Evolutionary conservation across 53 echinoderm and acorn worm species (phyloP), one percentile per base, ranked within the genome.

Genomic region (Astropecten irregularis): DNA sequence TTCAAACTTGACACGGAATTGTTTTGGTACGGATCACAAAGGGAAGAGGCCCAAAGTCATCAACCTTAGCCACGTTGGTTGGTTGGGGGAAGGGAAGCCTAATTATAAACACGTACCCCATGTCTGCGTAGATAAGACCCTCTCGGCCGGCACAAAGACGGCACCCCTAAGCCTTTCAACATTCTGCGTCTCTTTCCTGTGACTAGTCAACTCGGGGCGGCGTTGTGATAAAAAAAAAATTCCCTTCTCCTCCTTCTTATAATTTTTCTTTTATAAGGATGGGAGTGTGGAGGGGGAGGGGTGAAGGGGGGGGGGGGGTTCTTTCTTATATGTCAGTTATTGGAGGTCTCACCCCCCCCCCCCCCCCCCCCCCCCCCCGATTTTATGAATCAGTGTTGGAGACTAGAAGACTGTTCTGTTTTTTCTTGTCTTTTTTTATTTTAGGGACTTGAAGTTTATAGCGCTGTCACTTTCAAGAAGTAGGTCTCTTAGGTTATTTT

Each of bases 101-200:
- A 74, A 74, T 74, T 74, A 74, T 74, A 74, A 74, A 57, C 74
- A 56, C 42, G 74, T 74, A 55, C 40, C n/a, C n/a, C 32, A 57
- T 74, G 74, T 74, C 74, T 74, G 29, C 18, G 37, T 38, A 19
- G 74, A 74, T 74, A 74, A 74, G 74, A 33, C 53, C 0, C 35
- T 38, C 14, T 37, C 37, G 54, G n/a, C 55, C 74, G 74, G 56
- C 56, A 35, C 22, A 20, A 36, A 54, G 74, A 58, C 74, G 35
- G 74, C 51, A 74, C 74, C 56, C 53, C 57, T 74, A 74, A 74
- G 74, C 57, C 74, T 39, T 74, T 56, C 57, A 35, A 34, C 57
- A 26, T 57, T 74, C 74, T 57, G 34, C 38, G 40, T 74, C 55
- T 74, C 74, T 74, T 73, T 74, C 74, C 74, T 74, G 74, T 56